phyloP scores from a whole-genome alignment of 2,113 vertebrate species.

The Danionella cerebrum region DNA sequence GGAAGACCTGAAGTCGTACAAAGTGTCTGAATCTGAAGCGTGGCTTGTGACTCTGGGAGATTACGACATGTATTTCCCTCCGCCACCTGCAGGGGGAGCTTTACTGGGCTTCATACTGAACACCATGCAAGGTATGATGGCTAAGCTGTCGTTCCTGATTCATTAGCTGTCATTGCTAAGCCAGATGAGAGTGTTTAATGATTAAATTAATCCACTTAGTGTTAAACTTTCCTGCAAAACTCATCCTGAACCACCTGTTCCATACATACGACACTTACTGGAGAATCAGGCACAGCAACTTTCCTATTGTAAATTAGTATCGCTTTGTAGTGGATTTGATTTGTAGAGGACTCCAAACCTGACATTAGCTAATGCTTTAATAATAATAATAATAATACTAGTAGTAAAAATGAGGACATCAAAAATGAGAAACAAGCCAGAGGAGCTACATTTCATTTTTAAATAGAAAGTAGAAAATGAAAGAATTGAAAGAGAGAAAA shows the following conservation, averaged over 20 bases:
- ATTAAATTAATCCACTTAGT: no score
- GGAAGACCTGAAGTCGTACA: constrained; percentile 71
- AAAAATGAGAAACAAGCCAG: no score
- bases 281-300: no score
- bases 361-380: no score
- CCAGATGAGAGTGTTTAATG: background rate
- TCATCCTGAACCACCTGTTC: background rate
- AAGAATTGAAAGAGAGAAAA: no score
- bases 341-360: no score
- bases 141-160: background rate
- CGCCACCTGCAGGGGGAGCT: constrained; percentile 76
- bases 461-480: no score
- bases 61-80: constrained; percentile 69
- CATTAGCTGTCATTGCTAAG: background rate
- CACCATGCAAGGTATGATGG: constrained; percentile 74
- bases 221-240: background rate
- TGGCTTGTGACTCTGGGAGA: constrained; percentile 64
- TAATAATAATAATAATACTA: no score
- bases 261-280: background rate
- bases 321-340: no score
- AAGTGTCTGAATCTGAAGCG: constrained; percentile 54
- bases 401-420: no score
- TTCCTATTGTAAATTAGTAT: no score
- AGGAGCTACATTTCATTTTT: no score
- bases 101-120: constrained; percentile 79